These are phyloP conservation scores for Schlechtendalia chinensis DNA, from an alignment of 1,140 invertebrate genomes.

Conservation along the genomic window DNA sequence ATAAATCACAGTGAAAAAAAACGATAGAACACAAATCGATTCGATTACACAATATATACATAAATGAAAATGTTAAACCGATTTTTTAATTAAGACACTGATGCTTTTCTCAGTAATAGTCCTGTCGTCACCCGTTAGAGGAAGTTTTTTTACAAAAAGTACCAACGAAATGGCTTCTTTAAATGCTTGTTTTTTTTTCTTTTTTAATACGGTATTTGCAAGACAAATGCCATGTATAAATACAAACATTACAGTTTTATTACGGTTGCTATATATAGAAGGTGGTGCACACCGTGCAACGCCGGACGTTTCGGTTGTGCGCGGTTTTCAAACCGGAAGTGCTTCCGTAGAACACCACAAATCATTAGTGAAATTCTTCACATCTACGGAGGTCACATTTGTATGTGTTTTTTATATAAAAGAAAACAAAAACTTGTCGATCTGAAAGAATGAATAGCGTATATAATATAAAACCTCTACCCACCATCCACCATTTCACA, in stretches of 20 bases:
- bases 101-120: background rate
- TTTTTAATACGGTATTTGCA: too few relatives aligned
- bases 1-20: background rate
- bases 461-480: background rate
- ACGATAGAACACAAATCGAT: background rate
- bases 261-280: too few relatives aligned
- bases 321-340: background rate
- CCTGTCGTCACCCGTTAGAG: background rate
- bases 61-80: background rate
- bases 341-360: background rate
- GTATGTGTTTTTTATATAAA: slow-evolving; percentile 24
- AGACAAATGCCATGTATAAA: too few relatives aligned
- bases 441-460: background rate
- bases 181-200: too few relatives aligned
- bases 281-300: background rate
- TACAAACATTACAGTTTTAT: too few relatives aligned
- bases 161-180: too few relatives aligned
- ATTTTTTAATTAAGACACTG: background rate
- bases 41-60: background rate
- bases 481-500: background rate
- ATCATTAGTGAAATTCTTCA: slow-evolving; percentile 7
- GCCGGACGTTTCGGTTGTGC: background rate
- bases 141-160: too few relatives aligned
- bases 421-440: slow-evolving; percentile 15
- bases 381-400: background rate